Conservation (phyloP, 2,888 invertebrate genomes). For the Sphecodes monilicornis region DNA sequence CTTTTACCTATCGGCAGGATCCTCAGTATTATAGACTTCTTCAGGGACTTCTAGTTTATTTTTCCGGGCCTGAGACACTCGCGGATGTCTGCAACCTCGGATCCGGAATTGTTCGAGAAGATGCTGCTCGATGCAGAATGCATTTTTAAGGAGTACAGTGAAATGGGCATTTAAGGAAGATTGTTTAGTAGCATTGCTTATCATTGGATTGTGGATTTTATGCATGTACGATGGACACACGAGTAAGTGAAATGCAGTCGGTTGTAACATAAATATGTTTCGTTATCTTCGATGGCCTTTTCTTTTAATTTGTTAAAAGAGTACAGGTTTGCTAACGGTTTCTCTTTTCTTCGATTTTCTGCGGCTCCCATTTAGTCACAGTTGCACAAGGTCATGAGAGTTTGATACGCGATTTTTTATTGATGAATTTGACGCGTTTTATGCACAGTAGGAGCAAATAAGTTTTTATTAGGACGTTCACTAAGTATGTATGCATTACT, state of each 20-base stretch:
- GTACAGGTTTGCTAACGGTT: too few relatives aligned
- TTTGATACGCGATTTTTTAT: too few relatives aligned
- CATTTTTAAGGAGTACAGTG: background rate
- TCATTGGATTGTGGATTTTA: background rate
- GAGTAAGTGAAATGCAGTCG: too few relatives aligned
- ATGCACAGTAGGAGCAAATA: too few relatives aligned
- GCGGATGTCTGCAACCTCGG: background rate
- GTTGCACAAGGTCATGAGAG: too few relatives aligned
- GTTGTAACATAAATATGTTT: background rate
- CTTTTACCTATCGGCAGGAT: constrained; percentile 9
- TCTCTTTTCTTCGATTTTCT: too few relatives aligned
- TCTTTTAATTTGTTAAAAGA: background rate
- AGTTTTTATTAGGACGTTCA: too few relatives aligned
- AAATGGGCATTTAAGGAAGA: background rate
- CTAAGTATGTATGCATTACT: too few relatives aligned
- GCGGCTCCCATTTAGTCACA: too few relatives aligned
- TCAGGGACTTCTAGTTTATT: background rate
- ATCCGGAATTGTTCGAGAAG: background rate
- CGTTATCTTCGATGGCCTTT: background rate
- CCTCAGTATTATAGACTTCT: constrained; percentile 12
- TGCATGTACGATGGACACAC: too few relatives aligned
- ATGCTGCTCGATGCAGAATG: background rate
- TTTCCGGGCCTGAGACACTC: background rate
- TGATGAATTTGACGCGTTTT: too few relatives aligned
- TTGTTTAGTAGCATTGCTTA: background rate